Evolutionary conservation across 2,113 vertebrate species (phyloP), one percentile per base, ranked within the genome.

Genomic region (Paraplagusia blochii): DNA sequence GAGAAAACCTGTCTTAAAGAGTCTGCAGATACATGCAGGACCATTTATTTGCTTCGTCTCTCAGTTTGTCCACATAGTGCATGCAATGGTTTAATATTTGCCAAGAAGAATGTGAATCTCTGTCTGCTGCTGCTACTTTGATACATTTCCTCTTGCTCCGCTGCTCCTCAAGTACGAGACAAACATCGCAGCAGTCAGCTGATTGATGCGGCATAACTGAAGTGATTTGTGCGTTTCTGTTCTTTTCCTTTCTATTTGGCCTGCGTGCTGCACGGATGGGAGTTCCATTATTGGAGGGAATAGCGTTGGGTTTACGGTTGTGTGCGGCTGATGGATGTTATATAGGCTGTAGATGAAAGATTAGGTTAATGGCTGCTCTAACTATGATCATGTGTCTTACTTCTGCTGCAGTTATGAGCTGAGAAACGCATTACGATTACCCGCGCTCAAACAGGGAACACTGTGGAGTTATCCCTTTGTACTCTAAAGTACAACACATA

Each of bases 351-450:
- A 11, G 65, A 53, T 74, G 60, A 80, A 69, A 40, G 35, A 82
- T 72, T 61, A 69, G 62, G 55, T 53, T 77, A 74, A 82, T 76
- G 51, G n/a, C 0, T 68, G 69, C 63, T 73, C 70, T 64, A 62
- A 82, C 56, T 73, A 38, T 15, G n/a, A 56, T 73, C 53, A 57
- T 59, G 57, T 3, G 16, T 38, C 44, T 65, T 50, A 51, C 75
- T 80, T 77, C 22, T 68, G 51, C 61, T 18, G 39, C 54, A 54
- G 60, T 63, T 58, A 33, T 54, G 35, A 60, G 56, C 53, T 70
- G 65, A 70, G n/a, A 68, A 60, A 74, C 70, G 69, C 44, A 48
- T 72, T 44, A 49, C 68, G 59, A 72, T 73, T 61, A 68, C 49
- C 7, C 9, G 15, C 49, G 33, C 40, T 36, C 49, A 54, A 10